Percentiles rank a stretch among this genome's conserved stretches.
Evolutionary conservation across 2,113 vertebrate genomes (phyloP).

Genomic region (Micronisus gabar): DNA sequence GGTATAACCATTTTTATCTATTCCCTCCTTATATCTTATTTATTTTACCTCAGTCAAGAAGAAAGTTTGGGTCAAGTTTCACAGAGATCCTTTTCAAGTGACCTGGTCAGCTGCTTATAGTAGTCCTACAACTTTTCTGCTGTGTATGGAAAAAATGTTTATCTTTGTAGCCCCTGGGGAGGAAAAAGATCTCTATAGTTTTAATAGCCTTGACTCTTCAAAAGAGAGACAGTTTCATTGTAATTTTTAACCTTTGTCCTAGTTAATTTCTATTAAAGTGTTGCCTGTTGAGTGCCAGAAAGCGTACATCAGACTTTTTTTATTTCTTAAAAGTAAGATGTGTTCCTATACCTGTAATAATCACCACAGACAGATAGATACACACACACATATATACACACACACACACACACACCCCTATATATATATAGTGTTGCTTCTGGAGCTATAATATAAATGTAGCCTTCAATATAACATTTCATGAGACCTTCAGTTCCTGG

Average conservation of each 20-base stretch:
- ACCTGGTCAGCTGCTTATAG: background rate
- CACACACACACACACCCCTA: too few species aligned
- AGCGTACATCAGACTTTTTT: background rate
- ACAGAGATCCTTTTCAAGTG: background rate
- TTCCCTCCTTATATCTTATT: background rate
- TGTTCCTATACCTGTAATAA: background rate
- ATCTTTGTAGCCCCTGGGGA: background rate
- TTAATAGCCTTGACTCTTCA: background rate
- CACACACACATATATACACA: accelerated
- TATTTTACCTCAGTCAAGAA: background rate
- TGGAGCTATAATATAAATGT: background rate
- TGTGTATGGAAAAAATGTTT: background rate
- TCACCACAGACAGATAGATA: background rate
- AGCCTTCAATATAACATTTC: background rate
- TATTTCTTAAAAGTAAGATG: background rate
- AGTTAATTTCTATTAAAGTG: background rate
- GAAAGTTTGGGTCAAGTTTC: background rate
- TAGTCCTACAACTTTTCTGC: background rate
- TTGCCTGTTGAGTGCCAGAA: background rate
- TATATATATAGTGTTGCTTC: background rate
- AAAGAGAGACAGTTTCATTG: background rate
- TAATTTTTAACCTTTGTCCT: background rate
- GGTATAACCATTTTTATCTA: background rate
- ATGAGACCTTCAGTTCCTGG: background rate
- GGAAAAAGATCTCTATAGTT: background rate